phyloP scores from a whole-genome alignment of 2,888 invertebrate genomes.

The Isoperla grammatica region DNA sequence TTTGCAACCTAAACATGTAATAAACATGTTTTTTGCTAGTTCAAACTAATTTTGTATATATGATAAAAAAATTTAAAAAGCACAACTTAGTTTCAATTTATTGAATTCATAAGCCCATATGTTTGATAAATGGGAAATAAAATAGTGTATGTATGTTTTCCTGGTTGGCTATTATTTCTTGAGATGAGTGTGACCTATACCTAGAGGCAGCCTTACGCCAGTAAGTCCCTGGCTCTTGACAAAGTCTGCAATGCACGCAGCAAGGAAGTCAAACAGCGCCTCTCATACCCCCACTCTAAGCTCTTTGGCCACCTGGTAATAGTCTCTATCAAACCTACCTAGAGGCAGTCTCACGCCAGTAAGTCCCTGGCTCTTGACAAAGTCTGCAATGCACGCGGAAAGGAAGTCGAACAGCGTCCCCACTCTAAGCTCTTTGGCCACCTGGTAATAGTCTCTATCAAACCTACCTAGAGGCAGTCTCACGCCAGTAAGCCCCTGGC shows the following conservation, averaged over 20 bases:
- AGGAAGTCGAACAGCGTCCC: slow-evolving; percentile 69
- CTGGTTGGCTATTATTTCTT: too few species aligned
- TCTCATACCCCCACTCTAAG: slow-evolving; percentile 58
- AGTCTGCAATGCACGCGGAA: slow-evolving; percentile 66
- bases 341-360: slow-evolving; percentile 55
- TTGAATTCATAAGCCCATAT: too few species aligned
- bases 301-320: slow-evolving; percentile 49
- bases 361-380: slow-evolving; percentile 57
- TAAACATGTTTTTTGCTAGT: too few species aligned
- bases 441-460: too few species aligned
- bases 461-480: slow-evolving; percentile 62
- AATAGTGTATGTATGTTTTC: too few species aligned
- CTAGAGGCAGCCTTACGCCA: slow-evolving; percentile 56
- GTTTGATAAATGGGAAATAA: too few species aligned
- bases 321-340: slow-evolving; percentile 65
- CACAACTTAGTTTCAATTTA: too few species aligned
- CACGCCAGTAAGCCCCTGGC: slow-evolving; percentile 52
- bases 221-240: slow-evolving; percentile 55
- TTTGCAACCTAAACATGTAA: too few species aligned
- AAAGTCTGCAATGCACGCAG: slow-evolving; percentile 67
- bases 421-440: slow-evolving; percentile 53
- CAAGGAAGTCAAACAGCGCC: slow-evolving; percentile 67
- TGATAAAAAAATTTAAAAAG: too few species aligned
- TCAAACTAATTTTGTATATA: too few species aligned
- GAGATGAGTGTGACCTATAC: slow-evolving; percentile 58